Percentiles rank a stretch among this genome's conserved stretches.
Conservation (phyloP, 2,888 invertebrate species). For the Callyntrura sp. region DNA sequence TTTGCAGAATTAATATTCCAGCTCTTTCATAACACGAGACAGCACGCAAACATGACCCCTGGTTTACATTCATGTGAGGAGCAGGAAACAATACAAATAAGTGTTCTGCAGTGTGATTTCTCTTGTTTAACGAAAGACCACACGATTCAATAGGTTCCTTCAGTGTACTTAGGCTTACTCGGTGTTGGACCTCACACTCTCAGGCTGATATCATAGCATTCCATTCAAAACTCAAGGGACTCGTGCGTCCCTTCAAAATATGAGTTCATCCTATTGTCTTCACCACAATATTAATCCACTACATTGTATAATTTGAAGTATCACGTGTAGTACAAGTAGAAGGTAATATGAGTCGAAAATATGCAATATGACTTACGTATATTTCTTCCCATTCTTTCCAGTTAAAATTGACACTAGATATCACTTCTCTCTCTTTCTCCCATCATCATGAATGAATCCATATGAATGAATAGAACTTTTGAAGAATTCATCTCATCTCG, state of each 20-base stretch:
- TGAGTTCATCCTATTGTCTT: conserved; percentile 74
- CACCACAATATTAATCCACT: conserved; percentile 38
- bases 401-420: neutral
- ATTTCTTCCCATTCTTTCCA: neutral
- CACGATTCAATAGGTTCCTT: neutral
- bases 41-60: no score
- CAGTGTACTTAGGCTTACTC: neutral
- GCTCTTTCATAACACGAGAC: no score
- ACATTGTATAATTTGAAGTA: neutral
- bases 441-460: conserved; percentile 35
- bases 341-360: neutral
- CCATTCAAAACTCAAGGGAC: conserved; percentile 77
- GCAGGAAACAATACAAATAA: neutral
- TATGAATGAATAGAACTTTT: conserved; percentile 17
- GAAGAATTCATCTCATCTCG: conserved; percentile 8
- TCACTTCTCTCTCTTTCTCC: neutral
- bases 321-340: neutral
- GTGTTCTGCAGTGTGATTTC: neutral
- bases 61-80: neutral
- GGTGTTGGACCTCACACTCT: conserved; percentile 54
- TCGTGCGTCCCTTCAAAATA: conserved; percentile 80
- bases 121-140: neutral
- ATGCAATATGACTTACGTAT: neutral
- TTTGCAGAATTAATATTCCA: no score
- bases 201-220: conserved; percentile 51